These are phyloP conservation scores for Axis porcinus DNA, from an alignment of 2,113 vertebrate species.

Conservation along the genomic window DNA sequence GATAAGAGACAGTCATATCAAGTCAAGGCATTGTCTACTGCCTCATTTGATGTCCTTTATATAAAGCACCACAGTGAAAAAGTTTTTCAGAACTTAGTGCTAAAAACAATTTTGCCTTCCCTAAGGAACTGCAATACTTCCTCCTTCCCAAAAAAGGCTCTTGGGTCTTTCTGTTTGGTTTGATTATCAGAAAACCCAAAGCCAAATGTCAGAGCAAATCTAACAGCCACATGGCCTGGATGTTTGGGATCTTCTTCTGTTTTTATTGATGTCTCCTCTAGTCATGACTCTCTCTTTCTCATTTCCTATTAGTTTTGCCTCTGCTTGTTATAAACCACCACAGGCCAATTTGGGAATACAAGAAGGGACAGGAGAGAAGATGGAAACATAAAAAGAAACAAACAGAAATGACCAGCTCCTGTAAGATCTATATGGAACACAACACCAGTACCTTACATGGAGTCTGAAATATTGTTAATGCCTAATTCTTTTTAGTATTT, in stretches of 20 bases:
- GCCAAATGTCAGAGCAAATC: neutral
- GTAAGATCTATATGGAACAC: neutral
- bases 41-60: neutral
- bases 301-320: neutral
- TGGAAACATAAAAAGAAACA: neutral
- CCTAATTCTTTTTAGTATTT: neutral
- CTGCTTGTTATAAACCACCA: neutral
- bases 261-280: neutral
- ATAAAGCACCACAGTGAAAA: neutral
- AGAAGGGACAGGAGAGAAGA: neutral
- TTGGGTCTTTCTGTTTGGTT: neutral
- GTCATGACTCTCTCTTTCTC: neutral
- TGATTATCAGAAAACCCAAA: neutral
- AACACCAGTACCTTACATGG: neutral
- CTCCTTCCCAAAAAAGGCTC: neutral
- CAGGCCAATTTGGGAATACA: neutral
- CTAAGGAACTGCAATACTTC: neutral
- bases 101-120: neutral
- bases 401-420: neutral
- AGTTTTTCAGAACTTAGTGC: neutral
- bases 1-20: neutral
- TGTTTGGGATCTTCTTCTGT: neutral
- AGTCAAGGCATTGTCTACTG: neutral
- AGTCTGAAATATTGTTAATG: neutral
- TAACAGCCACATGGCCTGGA: neutral